phyloP scores from a whole-genome alignment of 2,888 invertebrate genomes.

The Tetranychus truncatus region DNA sequence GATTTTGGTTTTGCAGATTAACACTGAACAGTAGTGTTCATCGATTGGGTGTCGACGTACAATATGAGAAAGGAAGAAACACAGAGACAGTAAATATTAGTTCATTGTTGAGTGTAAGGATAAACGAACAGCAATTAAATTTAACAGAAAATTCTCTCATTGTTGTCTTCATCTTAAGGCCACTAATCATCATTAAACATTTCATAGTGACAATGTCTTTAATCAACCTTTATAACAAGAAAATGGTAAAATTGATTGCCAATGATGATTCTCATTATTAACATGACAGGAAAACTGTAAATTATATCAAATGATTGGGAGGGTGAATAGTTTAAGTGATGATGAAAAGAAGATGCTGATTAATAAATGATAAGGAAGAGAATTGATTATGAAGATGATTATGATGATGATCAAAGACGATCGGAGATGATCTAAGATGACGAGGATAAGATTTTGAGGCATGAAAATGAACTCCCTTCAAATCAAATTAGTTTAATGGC shows the following conservation, averaged over 20 bases:
- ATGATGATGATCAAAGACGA: too few species aligned
- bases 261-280: background rate
- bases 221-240: background rate
- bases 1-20: too few species aligned
- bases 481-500: background rate
- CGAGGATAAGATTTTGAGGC: background rate
- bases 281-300: background rate
- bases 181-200: slow-evolving; percentile 9
- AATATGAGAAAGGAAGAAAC: too few species aligned
- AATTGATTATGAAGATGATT: background rate
- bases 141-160: background rate
- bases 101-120: too few species aligned
- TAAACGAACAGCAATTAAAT: too few species aligned
- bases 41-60: too few species aligned
- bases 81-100: too few species aligned
- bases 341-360: background rate
- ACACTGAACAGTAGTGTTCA: too few species aligned
- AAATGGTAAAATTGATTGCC: background rate
- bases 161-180: background rate
- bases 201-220: slow-evolving; percentile 6
- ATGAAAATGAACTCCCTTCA: too few species aligned
- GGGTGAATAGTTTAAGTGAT: background rate
- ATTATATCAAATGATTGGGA: background rate
- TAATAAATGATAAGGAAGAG: background rate
- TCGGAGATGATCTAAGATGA: too few species aligned